A percentile compares a stretch with the other conserved stretches of the same genome.
Conservation (phyloP, 2,113 vertebrate species). For the Siphamia tubifer region DNA sequence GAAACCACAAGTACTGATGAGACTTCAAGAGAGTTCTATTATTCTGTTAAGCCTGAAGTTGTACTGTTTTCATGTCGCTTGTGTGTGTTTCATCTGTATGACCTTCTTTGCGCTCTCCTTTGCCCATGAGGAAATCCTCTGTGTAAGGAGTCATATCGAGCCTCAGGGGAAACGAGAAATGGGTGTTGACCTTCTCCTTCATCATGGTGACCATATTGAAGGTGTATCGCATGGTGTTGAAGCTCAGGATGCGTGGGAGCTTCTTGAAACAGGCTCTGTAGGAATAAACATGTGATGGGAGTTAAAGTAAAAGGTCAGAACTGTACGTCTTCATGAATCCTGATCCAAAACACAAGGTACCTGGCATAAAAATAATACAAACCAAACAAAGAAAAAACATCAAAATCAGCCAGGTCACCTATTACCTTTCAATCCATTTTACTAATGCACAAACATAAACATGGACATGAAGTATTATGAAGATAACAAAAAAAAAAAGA, state of each 20-base stretch:
- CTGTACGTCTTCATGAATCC: too few species aligned
- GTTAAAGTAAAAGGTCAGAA: too few species aligned
- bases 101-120: conserved; percentile 96
- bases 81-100: too few species aligned
- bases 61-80: fast-evolving
- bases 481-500: too few species aligned
- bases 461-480: too few species aligned
- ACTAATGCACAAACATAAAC: too few species aligned
- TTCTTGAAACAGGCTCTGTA: conserved; percentile 97
- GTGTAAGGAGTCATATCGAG: conserved; percentile 99
- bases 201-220: conserved; percentile 99
- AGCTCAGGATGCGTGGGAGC: conserved; percentile 96
- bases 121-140: conserved; percentile 98
- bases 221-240: conserved; percentile 99
- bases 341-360: too few species aligned
- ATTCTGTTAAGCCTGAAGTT: too few species aligned
- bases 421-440: too few species aligned
- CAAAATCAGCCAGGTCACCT: too few species aligned
- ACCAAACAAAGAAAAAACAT: background rate
- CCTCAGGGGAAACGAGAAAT: conserved; percentile 97
- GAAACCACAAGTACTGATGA: background rate
- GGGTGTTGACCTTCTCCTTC: conserved; percentile 99
- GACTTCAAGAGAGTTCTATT: background rate
- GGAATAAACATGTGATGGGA: too few species aligned
- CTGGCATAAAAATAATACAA: too few species aligned